Evolutionary conservation across 2,888 invertebrate species (phyloP).

Genomic region (Agrochola litura): DNA sequence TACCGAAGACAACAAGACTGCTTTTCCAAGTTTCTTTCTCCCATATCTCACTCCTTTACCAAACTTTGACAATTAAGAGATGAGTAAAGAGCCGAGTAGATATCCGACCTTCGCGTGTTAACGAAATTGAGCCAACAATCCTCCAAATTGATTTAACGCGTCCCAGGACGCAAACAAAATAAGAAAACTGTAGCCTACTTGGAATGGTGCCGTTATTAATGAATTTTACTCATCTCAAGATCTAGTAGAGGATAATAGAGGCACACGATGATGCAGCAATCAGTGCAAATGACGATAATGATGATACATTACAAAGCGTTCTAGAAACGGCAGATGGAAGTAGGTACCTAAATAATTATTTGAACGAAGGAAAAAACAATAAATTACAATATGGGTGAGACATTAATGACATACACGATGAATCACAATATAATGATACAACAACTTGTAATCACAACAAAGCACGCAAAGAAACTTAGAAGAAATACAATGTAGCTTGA

Average conservation of each 20-base stretch:
- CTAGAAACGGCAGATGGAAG: conserved; percentile 21
- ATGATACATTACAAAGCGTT: conserved; percentile 24
- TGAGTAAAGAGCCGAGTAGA: conserved; percentile 37
- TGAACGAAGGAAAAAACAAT: conserved; percentile 26
- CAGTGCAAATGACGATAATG: conserved; percentile 21
- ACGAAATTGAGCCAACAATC: conserved; percentile 52
- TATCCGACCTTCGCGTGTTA: conserved; percentile 25
- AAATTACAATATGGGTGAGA: conserved; percentile 26
- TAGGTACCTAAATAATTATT: conserved; percentile 30
- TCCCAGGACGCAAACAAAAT: conserved; percentile 29
- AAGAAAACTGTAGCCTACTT: conserved; percentile 15
- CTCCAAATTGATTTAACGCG: conserved; percentile 58
- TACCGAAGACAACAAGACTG: background rate
- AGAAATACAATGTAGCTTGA: conserved; percentile 3
- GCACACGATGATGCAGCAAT: background rate
- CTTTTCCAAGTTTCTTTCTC: conserved; percentile 30
- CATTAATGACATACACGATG: conserved; percentile 41
- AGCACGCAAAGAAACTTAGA: conserved; percentile 19
- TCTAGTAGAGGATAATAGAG: background rate
- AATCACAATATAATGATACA: conserved; percentile 50
- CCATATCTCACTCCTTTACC: conserved; percentile 21
- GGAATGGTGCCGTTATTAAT: background rate
- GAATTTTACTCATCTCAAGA: background rate
- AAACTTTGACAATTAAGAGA: conserved; percentile 55
- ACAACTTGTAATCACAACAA: conserved; percentile 44